These are phyloP conservation scores for Darevskia nairensis DNA, from an alignment of 2,797 vertebrate species.

Conservation along the genomic window DNA sequence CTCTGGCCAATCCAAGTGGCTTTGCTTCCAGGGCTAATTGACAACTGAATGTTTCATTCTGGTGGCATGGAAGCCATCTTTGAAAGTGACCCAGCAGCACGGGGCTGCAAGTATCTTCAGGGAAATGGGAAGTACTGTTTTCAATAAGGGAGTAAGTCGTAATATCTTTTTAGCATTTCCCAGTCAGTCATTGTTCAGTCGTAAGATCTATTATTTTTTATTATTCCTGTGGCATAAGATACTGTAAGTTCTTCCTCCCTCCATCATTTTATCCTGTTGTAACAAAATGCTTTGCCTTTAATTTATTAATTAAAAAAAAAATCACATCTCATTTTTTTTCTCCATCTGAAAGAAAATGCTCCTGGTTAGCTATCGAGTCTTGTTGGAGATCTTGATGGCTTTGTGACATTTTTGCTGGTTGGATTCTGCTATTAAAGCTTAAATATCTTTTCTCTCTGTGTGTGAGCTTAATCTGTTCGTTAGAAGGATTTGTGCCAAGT, in stretches of 20 bases:
- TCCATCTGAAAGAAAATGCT: not conserved
- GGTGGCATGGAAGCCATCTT: not conserved
- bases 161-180: not conserved
- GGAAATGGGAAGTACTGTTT: not conserved
- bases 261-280: not conserved
- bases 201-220: not conserved
- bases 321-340: not conserved
- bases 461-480: not conserved
- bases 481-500: not conserved
- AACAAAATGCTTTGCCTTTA: not conserved
- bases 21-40: not conserved
- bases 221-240: not conserved
- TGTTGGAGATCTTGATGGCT: not conserved
- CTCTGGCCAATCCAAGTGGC: not conserved
- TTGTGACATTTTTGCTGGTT: not conserved
- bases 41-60: not conserved
- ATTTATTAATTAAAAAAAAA: not conserved
- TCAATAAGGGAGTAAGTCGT: not conserved
- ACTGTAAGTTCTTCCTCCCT: not conserved
- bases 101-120: not conserved
- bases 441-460: not conserved
- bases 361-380: not conserved
- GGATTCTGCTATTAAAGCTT: not conserved
- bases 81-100: not conserved
- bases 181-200: not conserved